A percentile compares a stretch with the other conserved stretches of the same genome.
These are phyloP conservation scores for Phania funesta DNA, from an alignment of 2,888 invertebrate genomes.

Conservation along the genomic window DNA sequence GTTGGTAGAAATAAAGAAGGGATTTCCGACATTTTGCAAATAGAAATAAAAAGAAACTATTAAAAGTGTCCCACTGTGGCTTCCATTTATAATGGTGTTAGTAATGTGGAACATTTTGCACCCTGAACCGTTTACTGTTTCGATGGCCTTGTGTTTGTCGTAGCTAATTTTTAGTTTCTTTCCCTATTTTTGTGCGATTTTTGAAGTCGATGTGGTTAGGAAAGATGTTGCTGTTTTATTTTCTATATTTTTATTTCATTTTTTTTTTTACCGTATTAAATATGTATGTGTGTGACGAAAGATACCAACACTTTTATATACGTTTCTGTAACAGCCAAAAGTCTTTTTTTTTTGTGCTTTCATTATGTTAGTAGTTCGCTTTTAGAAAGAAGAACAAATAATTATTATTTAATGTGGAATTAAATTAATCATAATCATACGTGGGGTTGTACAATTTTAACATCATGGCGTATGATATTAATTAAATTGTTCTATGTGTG, in stretches of 20 bases:
- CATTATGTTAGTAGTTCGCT: constrained; percentile 33
- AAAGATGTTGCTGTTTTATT: constrained; percentile 54
- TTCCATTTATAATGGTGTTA: constrained; percentile 14
- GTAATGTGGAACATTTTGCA: constrained; percentile 40
- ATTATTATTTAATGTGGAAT: constrained; percentile 10
- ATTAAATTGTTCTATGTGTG: constrained; percentile 5
- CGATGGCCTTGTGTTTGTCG: constrained; percentile 41
- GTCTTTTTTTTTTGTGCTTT: not conserved
- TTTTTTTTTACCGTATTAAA: constrained; percentile 22
- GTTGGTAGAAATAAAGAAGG: constrained; percentile 19
- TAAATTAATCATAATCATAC: constrained; percentile 47
- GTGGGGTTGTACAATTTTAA: constrained; percentile 24
- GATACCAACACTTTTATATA: constrained; percentile 8
- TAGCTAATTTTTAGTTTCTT: not conserved
- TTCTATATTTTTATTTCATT: too few species aligned
- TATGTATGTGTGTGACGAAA: constrained; percentile 17
- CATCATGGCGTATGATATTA: constrained; percentile 52
- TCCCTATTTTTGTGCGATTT: not conserved
- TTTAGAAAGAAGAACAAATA: not conserved
- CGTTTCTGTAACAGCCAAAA: not conserved
- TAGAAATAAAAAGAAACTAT: constrained; percentile 20
- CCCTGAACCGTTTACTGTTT: constrained; percentile 38
- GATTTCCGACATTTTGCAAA: constrained; percentile 21
- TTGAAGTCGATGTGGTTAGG: constrained; percentile 22
- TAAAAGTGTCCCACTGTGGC: constrained; percentile 56